Evolutionary conservation across 2,888 invertebrate genomes (phyloP).

Genomic region (Heliconius sara): DNA sequence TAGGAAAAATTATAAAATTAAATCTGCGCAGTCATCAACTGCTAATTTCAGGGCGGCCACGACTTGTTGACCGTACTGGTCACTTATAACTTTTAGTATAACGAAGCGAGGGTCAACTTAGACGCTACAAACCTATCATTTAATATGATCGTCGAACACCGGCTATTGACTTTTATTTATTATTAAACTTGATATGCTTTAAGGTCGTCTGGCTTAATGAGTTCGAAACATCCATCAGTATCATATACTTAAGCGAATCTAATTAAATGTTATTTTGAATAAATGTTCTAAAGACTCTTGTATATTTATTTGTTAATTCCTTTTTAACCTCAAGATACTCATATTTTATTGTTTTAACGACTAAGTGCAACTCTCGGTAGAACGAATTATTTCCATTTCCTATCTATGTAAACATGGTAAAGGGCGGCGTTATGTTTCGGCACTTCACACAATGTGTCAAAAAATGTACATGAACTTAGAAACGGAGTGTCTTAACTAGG

Average conservation of each 20-base stretch:
- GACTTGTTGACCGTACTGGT: too few relatives aligned
- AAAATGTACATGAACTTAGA: too few relatives aligned
- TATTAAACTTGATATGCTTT: slow-evolving; percentile 23
- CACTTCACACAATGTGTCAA: too few relatives aligned
- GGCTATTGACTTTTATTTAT: slow-evolving; percentile 20
- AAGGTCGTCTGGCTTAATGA: slow-evolving; percentile 25
- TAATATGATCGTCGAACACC: slow-evolving; percentile 24
- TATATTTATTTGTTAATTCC: neutral
- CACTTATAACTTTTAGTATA: slow-evolving; percentile 24
- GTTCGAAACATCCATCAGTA: neutral
- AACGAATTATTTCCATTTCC: neutral
- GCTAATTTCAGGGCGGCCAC: too few relatives aligned
- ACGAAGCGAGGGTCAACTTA: slow-evolving; percentile 28
- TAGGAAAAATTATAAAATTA: too few relatives aligned
- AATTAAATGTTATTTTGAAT: neutral
- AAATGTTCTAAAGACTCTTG: neutral
- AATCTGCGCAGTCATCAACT: too few relatives aligned
- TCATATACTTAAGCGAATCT: neutral
- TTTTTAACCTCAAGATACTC: neutral
- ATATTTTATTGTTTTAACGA: neutral
- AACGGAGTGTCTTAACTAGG: too few relatives aligned
- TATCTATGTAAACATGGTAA: too few relatives aligned
- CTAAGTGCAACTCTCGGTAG: neutral
- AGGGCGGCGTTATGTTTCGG: too few relatives aligned
- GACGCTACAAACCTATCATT: slow-evolving; percentile 29